Conservation (phyloP, 1,140 invertebrate genomes). For the Sweltsa coloradensis region DNA sequence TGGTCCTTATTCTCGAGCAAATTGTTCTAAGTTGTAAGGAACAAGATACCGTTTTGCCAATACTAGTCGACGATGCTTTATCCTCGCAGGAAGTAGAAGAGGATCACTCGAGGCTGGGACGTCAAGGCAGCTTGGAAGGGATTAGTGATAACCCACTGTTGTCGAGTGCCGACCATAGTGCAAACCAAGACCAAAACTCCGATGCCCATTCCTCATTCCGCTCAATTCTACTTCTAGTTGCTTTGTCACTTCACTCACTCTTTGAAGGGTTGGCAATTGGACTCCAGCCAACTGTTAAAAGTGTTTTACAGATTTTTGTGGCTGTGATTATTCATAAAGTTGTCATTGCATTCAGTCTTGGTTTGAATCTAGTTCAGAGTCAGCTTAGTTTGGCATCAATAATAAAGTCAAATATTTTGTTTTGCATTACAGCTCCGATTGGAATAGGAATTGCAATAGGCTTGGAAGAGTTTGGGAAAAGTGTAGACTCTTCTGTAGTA, state of each 20-base stretch:
- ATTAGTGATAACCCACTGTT: constrained; percentile 14
- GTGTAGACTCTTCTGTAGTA: constrained; percentile 26
- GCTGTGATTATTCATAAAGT: constrained; percentile 48
- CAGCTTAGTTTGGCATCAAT: constrained; percentile 29
- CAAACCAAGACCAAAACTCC: constrained; percentile 2
- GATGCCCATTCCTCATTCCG: constrained; percentile 29
- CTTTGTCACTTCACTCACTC: constrained; percentile 38
- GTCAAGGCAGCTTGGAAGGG: constrained; percentile 10
- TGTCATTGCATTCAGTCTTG: constrained; percentile 46
- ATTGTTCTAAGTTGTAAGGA: constrained; percentile 34
- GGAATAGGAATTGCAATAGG: constrained; percentile 35
- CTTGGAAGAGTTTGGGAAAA: constrained; percentile 24
- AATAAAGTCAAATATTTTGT: constrained; percentile 31
- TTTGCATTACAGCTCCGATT: constrained; percentile 38
- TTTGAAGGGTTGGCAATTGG: constrained; percentile 49
- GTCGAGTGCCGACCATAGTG: no score
- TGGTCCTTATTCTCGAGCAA: constrained; percentile 45
- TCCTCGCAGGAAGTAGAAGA: background rate
- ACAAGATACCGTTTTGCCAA: constrained; percentile 10
- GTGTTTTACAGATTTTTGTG: constrained; percentile 35
- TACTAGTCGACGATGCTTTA: background rate
- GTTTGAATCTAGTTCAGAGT: constrained; percentile 44
- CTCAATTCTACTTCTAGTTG: constrained; percentile 33
- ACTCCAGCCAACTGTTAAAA: constrained; percentile 30
- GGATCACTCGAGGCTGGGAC: background rate